Base-by-base conservation (phyloP, 2,797 vertebrate species). In the Calcarius lapponicus region DNA sequence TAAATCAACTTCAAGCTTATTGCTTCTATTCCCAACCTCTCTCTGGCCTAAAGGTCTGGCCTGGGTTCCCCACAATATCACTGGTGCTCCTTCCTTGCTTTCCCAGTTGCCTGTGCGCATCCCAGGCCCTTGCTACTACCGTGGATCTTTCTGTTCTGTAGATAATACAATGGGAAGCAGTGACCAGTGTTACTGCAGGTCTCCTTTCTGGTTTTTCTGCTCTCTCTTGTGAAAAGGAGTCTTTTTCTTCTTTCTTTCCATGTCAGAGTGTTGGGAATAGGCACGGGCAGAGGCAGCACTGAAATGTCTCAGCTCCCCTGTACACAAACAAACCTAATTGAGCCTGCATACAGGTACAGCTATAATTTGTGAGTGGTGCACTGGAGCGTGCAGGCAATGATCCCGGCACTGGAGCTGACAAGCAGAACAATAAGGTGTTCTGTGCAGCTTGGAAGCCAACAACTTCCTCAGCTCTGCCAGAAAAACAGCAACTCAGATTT, bases 281-380 rank as follows among this genome's bases (percentile, higher is more conserved):
- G 57, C 32, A 3, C 48, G 76, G 51, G 26, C 73, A 70, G 61
- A 86, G 76, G 18, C 56, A 70, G 57, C 21, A 24, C 32, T 42
- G 88, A 57, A 71, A 64, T 54, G 43, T 43, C 87, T 85, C 71
- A 43, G 34, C 67, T 80, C 4, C 31, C 42, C 19, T 78, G 45
- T 48, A 67, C 5, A 1, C 2, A 7, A 66, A 75, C 0, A 1
- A 76, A 43, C 28, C 65, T 90, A 61, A 94, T 38, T 72, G 87
- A 91, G 87, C 25, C 54, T 0, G 1, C 7, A 28, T 32, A 29
- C 81, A 82, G 94, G 91, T 91, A 88, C 72, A 83, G 81, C 81
- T 86, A 2, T 92, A 54, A 96, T 96, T 93, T 96, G 94, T 75
- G 91, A 78, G 89, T 43, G 80, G 93, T 65, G 88, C 89, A 69